Base-by-base conservation (phyloP, 2,888 invertebrate genomes). In the Chorisops tibialis region DNA sequence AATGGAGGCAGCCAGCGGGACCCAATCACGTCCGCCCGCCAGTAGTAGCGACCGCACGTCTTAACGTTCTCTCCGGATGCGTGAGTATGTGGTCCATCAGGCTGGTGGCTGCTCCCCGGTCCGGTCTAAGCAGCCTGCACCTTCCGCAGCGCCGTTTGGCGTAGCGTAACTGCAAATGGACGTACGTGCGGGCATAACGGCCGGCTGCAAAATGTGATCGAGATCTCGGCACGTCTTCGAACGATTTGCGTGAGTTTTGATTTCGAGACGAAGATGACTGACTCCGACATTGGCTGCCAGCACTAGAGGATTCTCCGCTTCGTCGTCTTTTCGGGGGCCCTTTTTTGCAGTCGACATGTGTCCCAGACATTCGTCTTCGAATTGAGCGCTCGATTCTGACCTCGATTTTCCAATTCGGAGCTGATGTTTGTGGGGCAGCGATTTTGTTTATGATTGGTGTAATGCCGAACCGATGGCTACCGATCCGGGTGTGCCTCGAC, bases 11-110 rank as follows among this genome's bases (percentile, higher is more conserved):
- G 24, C 30, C 30, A 30, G 30, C 30, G 54, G 49, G 60, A 54
- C 60, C 60, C 63, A 63, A 63, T 60, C 63, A 63, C 60, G 60
- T 60, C 54, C 60, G 60, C 63, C 60, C 63, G 63, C 62, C 62
- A 54, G 52, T 47, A 54, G 54, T 54, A 47, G 24, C 54, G 35
- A 61, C 49, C 49, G 51, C 61, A 61, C 45, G 61, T 52, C 38
- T 52, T 21, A 30, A 52, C 37, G 37, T 51, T 47, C 35, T 11
- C 59, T 45, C 37, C 51, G 61, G 12, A 18, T 19, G 35, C 37
- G 37, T 51, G 47, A 51, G 51, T 52, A 47, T 52, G 41, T 30
- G 52, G 30, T 30, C 30, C 30, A 30, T 30, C 38, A 24, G 45
- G 22, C n/a, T 30, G 39, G 39, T 39, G 11, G 38, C 14, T n/a